Evolutionary conservation across 2,888 invertebrate genomes (phyloP).

Genomic region (Pardosa pseudoannulata): DNA sequence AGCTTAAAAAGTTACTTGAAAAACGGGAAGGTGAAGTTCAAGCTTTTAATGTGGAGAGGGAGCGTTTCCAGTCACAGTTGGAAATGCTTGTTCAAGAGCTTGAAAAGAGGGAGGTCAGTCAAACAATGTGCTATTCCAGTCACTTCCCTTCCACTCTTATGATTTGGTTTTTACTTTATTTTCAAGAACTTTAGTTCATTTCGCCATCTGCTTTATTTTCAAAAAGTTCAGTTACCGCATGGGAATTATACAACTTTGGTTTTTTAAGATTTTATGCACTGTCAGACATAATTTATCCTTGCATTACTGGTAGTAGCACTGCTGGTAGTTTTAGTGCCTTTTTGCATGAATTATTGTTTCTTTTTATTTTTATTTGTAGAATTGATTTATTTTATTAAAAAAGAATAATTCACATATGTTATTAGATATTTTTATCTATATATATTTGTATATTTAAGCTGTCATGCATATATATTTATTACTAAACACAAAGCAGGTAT

Average conservation of each 20-base stretch:
- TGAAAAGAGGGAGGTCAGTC: conserved; percentile 90
- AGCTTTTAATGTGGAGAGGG: conserved; percentile 88
- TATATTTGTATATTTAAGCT: too few species aligned
- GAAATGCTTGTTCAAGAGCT: conserved; percentile 95
- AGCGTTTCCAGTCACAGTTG: conserved; percentile 91
- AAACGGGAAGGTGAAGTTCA: conserved; percentile 88
- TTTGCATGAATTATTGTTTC: neutral
- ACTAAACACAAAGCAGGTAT: too few species aligned
- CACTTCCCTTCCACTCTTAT: neutral
- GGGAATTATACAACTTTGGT: too few species aligned
- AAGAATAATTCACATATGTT: too few species aligned
- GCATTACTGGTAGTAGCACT: too few species aligned
- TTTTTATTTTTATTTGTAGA: neutral
- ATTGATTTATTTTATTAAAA: too few species aligned
- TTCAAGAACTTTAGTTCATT: conserved; percentile 1
- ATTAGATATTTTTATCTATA: too few species aligned
- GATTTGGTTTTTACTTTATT: neutral
- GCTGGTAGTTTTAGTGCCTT: neutral
- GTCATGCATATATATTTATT: too few species aligned
- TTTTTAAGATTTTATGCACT: too few species aligned
- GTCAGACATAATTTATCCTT: too few species aligned
- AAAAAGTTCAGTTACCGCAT: neutral
- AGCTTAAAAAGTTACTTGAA: conserved; percentile 76
- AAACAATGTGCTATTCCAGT: neutral
- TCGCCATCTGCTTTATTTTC: neutral